Evolutionary conservation across 2,888 invertebrate genomes (phyloP), one percentile per base, ranked within the genome.

Genomic region (Dichetophora obliterata): DNA sequence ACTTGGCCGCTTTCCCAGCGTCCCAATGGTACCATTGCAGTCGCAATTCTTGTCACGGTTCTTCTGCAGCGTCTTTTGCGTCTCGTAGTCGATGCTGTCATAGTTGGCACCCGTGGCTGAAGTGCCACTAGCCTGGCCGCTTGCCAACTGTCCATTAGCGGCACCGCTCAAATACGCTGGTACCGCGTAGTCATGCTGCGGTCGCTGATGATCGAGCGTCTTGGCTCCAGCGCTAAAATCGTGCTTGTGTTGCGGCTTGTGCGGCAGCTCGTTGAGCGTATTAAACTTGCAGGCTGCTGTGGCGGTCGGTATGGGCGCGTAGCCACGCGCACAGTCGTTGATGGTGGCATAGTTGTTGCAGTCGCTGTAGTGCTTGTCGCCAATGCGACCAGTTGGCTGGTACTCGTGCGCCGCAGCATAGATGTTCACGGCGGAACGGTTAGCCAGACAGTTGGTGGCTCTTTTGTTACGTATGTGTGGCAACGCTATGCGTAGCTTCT

Each of bases 401-500:
- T 85, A 86, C 78, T 87, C 86, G 70, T 87, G 87, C 19, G 91
- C 92, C 79, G 93, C 92, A 81, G 93, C 93, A 90, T 94, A 94
- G 89, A 94, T 93, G 89, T 94, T 94, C 85, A 93, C 92, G 76
- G n/a, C 81, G 81, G 54, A 84, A 61, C 85, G 86, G 43, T 79
- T 82, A 19, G 82, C 82, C 24, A 85, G 83, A 61, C 88, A 88
- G 78, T 87, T 86, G 34, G 83, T 81, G 0, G 85, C 84, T 43
- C 87, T 86, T 76, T 87, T 88, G 75, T 82, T 86, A 3, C 85
- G 81, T 34, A 80, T 34, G 59, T 68, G 69, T 78, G 97, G 97
- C 93, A 98, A 93, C 75, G 96, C 95, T 87, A 96, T 96, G 87
- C 95, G 93, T 80, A 98, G 91, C 90, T 98, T 98, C 88, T 97